Evolutionary conservation across 2,888 invertebrate genomes (phyloP).

Genomic region (Leptogaster cylindrica): DNA sequence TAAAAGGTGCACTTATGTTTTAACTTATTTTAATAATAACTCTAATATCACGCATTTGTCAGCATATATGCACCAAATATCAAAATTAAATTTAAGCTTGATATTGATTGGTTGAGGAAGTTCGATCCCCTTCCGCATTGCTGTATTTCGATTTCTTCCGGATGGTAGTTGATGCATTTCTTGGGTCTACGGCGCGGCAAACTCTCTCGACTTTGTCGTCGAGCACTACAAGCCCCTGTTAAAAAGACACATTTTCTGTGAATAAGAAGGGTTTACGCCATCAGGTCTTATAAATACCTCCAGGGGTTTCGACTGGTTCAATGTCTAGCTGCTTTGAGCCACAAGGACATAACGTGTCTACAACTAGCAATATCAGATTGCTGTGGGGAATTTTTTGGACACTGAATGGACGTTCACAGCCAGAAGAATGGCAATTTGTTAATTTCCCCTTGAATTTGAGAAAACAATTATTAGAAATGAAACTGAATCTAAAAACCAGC

Average conservation of each 20-base stretch:
- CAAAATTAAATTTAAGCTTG: conserved; percentile 57
- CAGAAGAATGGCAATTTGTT: conserved; percentile 85
- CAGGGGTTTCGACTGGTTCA: conserved; percentile 73
- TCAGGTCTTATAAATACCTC: conserved; percentile 57
- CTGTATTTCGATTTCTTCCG: conserved; percentile 71
- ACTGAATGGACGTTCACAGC: conserved; percentile 90
- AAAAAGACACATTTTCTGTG: background rate
- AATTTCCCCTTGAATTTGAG: conserved; percentile 71
- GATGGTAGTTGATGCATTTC: conserved; percentile 88
- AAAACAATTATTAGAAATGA: background rate
- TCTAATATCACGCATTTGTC: conserved; percentile 61
- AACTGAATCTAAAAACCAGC: too few relatives aligned
- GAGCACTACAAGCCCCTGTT: conserved; percentile 63
- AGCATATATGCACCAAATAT: conserved; percentile 55
- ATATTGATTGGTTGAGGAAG: conserved; percentile 53
- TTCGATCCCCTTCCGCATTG: conserved; percentile 60
- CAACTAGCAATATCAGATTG: conserved; percentile 85
- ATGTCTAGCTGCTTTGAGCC: conserved; percentile 86
- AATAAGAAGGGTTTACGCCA: background rate
- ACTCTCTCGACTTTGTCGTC: conserved; percentile 69
- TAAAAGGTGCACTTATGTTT: background rate
- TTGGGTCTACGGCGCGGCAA: conserved; percentile 76
- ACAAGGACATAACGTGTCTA: conserved; percentile 87
- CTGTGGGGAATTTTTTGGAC: conserved; percentile 91
- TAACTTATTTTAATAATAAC: conserved; percentile 30